These are phyloP conservation scores for Melanophora roralis DNA, from an alignment of 2,888 invertebrate genomes.

Conservation along the genomic window DNA sequence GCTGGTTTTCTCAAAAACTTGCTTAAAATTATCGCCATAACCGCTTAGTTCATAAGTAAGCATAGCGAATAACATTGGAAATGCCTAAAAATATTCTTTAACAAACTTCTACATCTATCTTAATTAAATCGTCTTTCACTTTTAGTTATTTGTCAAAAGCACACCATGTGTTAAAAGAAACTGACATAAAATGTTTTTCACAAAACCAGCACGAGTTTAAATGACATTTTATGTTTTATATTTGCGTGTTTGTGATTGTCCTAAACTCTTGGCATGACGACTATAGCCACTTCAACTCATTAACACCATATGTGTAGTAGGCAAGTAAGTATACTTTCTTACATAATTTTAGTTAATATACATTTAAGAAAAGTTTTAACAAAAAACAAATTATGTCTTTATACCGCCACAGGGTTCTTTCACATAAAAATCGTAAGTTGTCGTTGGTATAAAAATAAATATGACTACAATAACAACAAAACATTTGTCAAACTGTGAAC, in stretches of 20 bases:
- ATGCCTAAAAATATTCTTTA: too few species aligned
- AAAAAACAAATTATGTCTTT: neutral
- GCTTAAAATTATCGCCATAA: too few species aligned
- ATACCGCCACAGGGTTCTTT: constrained; percentile 2
- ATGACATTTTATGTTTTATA: neutral
- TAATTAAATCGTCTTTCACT: too few species aligned
- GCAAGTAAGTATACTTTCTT: neutral
- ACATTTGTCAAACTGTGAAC: neutral
- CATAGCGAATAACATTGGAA: too few species aligned
- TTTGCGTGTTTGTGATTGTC: neutral
- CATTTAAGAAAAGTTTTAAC: neutral
- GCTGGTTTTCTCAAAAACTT: too few species aligned
- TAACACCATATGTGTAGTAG: constrained; percentile 18
- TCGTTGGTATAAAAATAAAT: neutral
- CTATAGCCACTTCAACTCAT: constrained; percentile 40
- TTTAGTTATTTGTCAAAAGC: neutral
- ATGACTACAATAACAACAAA: neutral
- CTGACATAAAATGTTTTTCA: neutral
- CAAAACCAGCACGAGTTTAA: constrained; percentile 4
- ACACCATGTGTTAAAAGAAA: neutral
- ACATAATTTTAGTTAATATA: neutral
- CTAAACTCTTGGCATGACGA: constrained; percentile 17
- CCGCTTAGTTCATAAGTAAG: too few species aligned
- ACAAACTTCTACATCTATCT: too few species aligned
- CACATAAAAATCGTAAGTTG: neutral